Evolutionary conservation across 2,113 vertebrate genomes (phyloP).

Genomic region (Melanotaenia duboulayi): DNA sequence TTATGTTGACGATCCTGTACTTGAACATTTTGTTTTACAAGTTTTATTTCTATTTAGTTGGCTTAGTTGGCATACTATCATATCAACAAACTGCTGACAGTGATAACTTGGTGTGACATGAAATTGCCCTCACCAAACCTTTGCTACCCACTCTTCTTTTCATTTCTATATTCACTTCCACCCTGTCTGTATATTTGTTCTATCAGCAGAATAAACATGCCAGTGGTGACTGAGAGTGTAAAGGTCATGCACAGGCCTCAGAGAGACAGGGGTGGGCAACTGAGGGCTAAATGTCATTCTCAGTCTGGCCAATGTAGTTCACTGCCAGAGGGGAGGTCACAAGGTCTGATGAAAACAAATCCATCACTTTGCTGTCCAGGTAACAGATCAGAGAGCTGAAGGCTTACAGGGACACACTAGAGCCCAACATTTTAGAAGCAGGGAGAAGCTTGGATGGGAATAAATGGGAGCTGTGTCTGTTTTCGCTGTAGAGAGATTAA

Average conservation of each 20-base stretch:
- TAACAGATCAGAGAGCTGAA: conserved; percentile 47
- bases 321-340: conserved; percentile 59
- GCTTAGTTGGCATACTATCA: conserved; percentile 4
- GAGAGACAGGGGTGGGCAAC: conserved; percentile 15
- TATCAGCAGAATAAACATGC: conserved; percentile 64
- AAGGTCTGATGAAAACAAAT: conserved; percentile 75
- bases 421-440: conserved; percentile 29
- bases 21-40: neutral
- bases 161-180: neutral
- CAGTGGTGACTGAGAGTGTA: conserved; percentile 52
- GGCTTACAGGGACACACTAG: conserved; percentile 30
- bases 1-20: too few relatives aligned
- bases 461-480: conserved; percentile 34
- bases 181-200: conserved; percentile 36
- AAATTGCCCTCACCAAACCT: conserved; percentile 31
- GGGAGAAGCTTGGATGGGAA: conserved; percentile 1
- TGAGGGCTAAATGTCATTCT: conserved; percentile 62
- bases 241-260: conserved; percentile 58
- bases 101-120: conserved; percentile 39
- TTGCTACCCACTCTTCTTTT: conserved; percentile 16
- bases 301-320: conserved; percentile 30
- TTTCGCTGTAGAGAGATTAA: conserved; percentile 24
- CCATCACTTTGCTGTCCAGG: conserved; percentile 66
- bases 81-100: conserved; percentile 38
- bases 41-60: conserved; percentile 4